phyloP scores from a whole-genome alignment of 2,113 vertebrate genomes.

The Emydocephalus ijimae region DNA sequence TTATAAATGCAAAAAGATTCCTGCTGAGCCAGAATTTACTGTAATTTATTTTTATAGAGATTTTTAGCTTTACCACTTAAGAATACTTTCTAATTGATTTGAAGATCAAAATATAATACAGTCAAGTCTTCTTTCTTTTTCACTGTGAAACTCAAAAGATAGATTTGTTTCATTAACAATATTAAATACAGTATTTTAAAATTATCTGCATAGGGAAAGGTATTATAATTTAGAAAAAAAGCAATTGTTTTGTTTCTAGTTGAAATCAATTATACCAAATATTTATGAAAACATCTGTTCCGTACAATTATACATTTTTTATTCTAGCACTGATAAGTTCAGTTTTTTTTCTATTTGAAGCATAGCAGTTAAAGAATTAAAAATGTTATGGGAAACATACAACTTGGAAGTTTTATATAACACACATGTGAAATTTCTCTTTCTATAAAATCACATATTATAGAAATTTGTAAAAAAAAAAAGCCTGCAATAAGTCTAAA shows the following conservation, averaged over 20 bases:
- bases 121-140: slow-evolving; percentile 54
- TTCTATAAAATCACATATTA: slow-evolving; percentile 22
- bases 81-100: neutral
- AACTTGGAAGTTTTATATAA: slow-evolving; percentile 53
- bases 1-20: slow-evolving; percentile 43
- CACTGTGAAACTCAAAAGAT: slow-evolving; percentile 65
- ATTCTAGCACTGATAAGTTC: slow-evolving; percentile 72
- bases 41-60: slow-evolving; percentile 39
- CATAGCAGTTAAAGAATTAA: slow-evolving; percentile 53
- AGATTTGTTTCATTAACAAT: slow-evolving; percentile 67
- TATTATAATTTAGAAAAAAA: slow-evolving; percentile 76
- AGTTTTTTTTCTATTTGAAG: slow-evolving; percentile 66
- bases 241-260: slow-evolving; percentile 76
- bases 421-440: slow-evolving; percentile 46
- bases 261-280: slow-evolving; percentile 84
- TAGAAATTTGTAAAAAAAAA: neutral
- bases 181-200: slow-evolving; percentile 69
- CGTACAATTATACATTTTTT: slow-evolving; percentile 77
- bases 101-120: slow-evolving; percentile 39
- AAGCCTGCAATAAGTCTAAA: slow-evolving; percentile 14
- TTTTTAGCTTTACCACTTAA: slow-evolving; percentile 25
- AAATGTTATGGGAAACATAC: slow-evolving; percentile 63
- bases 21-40: slow-evolving; percentile 21
- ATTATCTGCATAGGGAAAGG: slow-evolving; percentile 65
- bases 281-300: slow-evolving; percentile 86